phyloP scores from a whole-genome alignment of 2,888 invertebrate species.

The Lamellibrachia columna region DNA sequence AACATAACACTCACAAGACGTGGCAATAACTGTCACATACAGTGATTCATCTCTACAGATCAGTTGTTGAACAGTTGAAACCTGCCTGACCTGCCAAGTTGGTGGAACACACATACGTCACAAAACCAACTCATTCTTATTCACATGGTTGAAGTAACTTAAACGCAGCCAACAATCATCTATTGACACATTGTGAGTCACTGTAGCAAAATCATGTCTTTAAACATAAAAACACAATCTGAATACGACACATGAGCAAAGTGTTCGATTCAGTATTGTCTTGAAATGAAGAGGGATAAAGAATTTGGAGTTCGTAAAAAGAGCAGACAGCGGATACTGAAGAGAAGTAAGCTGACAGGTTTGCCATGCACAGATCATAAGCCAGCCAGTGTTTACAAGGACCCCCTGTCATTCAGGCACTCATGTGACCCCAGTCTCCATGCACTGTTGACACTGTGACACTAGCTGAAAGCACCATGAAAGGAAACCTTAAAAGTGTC shows the following conservation, averaged over 20 bases:
- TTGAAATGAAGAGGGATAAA: neutral
- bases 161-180: neutral
- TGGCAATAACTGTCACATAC: neutral
- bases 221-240: neutral
- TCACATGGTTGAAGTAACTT: neutral
- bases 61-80: neutral
- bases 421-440: neutral
- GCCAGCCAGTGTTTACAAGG: neutral
- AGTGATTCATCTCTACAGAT: neutral
- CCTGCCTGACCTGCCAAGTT: neutral
- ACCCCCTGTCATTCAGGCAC: neutral
- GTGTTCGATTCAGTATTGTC: neutral
- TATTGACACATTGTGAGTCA: neutral
- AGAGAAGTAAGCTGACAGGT: neutral
- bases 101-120: neutral
- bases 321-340: neutral
- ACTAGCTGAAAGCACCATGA: neutral
- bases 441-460: slow-evolving; percentile 3
- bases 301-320: neutral
- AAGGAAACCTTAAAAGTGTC: neutral
- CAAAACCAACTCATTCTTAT: neutral
- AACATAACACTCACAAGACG: neutral
- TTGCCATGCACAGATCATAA: neutral
- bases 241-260: no score
- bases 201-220: neutral